Base-by-base conservation (phyloP, 1,140 invertebrate species). In the Zeugodacus cucurbitae region DNA sequence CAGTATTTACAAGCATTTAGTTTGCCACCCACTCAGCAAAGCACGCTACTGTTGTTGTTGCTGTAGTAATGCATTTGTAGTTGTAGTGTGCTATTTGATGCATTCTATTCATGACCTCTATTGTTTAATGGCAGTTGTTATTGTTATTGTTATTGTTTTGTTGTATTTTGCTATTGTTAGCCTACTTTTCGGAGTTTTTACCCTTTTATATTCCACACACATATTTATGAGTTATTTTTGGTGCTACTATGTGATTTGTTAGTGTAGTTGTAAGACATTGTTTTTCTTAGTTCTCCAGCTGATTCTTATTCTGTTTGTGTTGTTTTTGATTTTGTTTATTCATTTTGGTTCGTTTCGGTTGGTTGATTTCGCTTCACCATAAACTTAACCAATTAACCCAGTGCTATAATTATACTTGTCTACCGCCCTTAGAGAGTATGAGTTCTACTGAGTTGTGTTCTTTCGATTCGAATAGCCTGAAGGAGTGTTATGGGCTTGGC, bases 61-160 rank as follows among this genome's bases (percentile, higher is more conserved):
- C 70, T 32, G 26, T 34, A 14, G 26, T 70, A 29, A 14, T 37
- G 22, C 29, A 67, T 32, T n/a, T 67, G 11, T 67, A 62, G 37
- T 41, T 41, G 37, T 7, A 2, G 3, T 26, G 22, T 32, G 26
- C 32, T 32, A 67, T 67, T 67, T 67, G 29, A 32, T 74, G 32
- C 37, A 41, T 37, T 74, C 11, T 74, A 74, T 74, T 74, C 70
- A 74, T 41, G 70, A 74, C 70, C 70, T 74, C 37, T 41, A 74
- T 74, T 41, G 70, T 41, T 22, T 74, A 74, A 44, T 41, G 22
- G 17, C 70, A 41, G 7, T 74, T 74, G 32, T 44, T 74, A 22
- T 44, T 74, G 34, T 67, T 62, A 62, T 62, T 32, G 29, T 74
- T 22, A 8, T 74, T 41, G 37, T 74, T 74, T 44, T 41, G 11